These are phyloP conservation scores for Eubasilissa splendida DNA, from an alignment of 2,888 invertebrate species.

Conservation along the genomic window DNA sequence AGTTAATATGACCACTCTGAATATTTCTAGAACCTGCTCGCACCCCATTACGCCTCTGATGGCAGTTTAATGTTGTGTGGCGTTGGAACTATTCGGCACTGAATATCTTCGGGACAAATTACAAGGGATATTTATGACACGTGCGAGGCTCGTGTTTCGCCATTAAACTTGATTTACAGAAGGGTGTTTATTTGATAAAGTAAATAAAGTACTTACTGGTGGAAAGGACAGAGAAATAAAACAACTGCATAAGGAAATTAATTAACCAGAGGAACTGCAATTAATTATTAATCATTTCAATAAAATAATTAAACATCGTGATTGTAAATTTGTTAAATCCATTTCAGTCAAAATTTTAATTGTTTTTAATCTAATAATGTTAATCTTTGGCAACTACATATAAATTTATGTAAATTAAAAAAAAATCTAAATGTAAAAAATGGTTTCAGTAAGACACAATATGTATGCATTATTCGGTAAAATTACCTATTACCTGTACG, in stretches of 20 bases:
- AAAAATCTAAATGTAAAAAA: no score
- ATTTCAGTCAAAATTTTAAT: no score
- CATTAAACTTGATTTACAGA: constrained; percentile 17
- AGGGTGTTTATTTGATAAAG: constrained; percentile 2
- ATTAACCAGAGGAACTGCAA: neutral
- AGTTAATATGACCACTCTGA: neutral
- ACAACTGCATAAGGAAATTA: neutral
- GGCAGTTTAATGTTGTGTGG: constrained; percentile 36
- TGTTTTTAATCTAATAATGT: no score
- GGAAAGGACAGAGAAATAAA: neutral
- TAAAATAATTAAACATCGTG: neutral
- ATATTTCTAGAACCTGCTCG: neutral
- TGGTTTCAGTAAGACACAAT: no score
- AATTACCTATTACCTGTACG: no score
- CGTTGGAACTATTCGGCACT: constrained; percentile 8
- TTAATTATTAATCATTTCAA: neutral
- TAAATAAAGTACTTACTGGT: neutral
- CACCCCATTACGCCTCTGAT: constrained; percentile 31
- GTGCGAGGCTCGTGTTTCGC: neutral
- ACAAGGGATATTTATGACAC: constrained; percentile 21
- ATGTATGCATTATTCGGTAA: no score
- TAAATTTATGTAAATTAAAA: no score
- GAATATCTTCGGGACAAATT: constrained; percentile 32
- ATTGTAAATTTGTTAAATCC: no score
- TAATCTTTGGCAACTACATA: no score